A percentile compares a stretch with the other conserved stretches of the same genome.
These are phyloP conservation scores for Hoplodrina ambigua DNA, from an alignment of 2,888 invertebrate genomes.

Conservation along the genomic window DNA sequence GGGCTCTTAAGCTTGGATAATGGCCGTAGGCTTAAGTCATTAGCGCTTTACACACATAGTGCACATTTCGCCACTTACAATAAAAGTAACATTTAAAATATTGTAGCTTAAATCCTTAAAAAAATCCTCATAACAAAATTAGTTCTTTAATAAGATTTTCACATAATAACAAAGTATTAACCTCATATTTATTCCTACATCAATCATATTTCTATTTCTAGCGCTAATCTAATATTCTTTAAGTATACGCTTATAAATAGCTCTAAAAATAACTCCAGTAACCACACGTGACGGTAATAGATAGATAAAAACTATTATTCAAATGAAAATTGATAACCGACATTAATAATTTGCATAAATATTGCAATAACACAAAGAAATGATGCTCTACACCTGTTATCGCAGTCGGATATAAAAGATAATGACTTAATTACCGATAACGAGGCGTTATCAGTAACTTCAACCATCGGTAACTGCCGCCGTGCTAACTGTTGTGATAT, in stretches of 20 bases:
- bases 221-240: slow-evolving; percentile 19
- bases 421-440: slow-evolving; percentile 53
- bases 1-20: no score
- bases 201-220: slow-evolving; percentile 31
- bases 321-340: slow-evolving; percentile 29
- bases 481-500: slow-evolving; percentile 15
- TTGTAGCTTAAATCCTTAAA: no score
- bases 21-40: no score
- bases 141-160: not conserved
- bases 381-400: slow-evolving; percentile 35
- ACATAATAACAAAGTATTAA: not conserved
- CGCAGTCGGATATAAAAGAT: slow-evolving; percentile 39
- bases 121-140: no score
- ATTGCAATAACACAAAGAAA: slow-evolving; percentile 47
- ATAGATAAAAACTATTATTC: slow-evolving; percentile 16
- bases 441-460: slow-evolving; percentile 29
- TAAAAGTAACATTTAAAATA: no score
- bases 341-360: slow-evolving; percentile 48
- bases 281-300: not conserved
- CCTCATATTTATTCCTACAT: not conserved
- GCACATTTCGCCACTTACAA: no score
- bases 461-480: slow-evolving; percentile 28
- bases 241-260: not conserved
- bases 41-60: no score
- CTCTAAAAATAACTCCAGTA: slow-evolving; percentile 28